Base-by-base conservation (phyloP, 2,888 invertebrate species). In the Hirtodrosophila histrioides region DNA sequence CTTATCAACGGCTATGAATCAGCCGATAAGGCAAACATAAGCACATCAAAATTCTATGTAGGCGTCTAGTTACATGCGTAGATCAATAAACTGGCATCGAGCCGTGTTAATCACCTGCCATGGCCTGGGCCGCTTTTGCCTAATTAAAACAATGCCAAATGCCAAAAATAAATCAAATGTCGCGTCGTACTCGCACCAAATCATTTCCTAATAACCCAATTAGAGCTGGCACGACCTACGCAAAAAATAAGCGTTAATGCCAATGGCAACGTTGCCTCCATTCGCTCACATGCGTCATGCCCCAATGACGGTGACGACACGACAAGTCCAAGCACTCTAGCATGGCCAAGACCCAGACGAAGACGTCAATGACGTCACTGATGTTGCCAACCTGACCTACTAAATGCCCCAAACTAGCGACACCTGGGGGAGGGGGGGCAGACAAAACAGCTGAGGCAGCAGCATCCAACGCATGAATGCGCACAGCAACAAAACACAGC, bases 141-240 rank as follows among this genome's bases (percentile, higher is more conserved):
- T 79, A 80, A 79, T 85, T 85, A 85, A 82, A 65, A 72, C 61
- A 71, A 82, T 69, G 60, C 63, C 78, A 63, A 69, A 45, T 40
- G 35, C 63, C 72, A 78, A 83, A 81, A 70, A 81, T 78, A 83
- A 70, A 68, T 60, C 67, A 69, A 60, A 46, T 49, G 48, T 64
- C 61, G 63, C 68, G 65, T 60, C 62, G 48, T 41, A n/a, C 57
- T 68, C 46, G 61, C 58, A 51, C 56, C 73, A 66, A 85, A 74
- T 82, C 67, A 74, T 82, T 86, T 80, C 70, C 81, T 86, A 83
- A 81, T 84, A 84, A 84, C 75, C 85, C 85, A 84, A 84, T 86
- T 87, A 87, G 82, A 65, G 70, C 53, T 49, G 17, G 4, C 41
- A 43, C 71, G 62, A 50, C 73, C 70, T 57, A 70, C 75, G 65